A percentile compares a stretch with the other conserved stretches of the same genome.
Conservation (phyloP, 1,140 invertebrate genomes). For the Drosophila kikkawai region DNA sequence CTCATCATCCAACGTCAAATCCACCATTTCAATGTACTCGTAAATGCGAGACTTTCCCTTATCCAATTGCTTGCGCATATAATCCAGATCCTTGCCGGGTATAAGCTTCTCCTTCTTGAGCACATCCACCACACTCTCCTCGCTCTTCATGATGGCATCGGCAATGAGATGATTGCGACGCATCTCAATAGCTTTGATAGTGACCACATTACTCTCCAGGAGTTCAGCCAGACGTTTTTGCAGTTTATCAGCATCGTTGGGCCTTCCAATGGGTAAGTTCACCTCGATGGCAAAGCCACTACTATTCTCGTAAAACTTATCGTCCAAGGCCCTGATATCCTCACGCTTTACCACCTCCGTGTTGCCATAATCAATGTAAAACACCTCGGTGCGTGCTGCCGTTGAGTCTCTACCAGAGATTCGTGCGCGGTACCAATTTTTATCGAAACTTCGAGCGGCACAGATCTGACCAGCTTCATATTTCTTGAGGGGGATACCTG, state of each 20-base stretch:
- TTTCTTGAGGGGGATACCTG: constrained; percentile 57
- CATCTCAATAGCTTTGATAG: constrained; percentile 71
- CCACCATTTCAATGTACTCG: constrained; percentile 79
- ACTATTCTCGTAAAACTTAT: constrained; percentile 85
- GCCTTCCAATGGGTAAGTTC: constrained; percentile 73
- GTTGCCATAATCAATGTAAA: constrained; percentile 93
- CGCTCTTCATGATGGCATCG: constrained; percentile 52
- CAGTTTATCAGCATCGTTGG: constrained; percentile 54
- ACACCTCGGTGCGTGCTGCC: constrained; percentile 86
- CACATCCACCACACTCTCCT: constrained; percentile 56
- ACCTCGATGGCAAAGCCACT: constrained; percentile 86
- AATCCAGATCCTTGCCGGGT: constrained; percentile 65
- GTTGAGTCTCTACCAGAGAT: constrained; percentile 85
- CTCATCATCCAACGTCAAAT: constrained; percentile 75
- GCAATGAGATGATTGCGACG: constrained; percentile 80
- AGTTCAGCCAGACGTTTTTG: constrained; percentile 35
- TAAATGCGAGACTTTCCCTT: constrained; percentile 72
- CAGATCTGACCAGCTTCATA: constrained; percentile 86
- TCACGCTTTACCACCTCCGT: constrained; percentile 86
- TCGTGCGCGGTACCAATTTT: constrained; percentile 89
- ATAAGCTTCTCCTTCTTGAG: constrained; percentile 62
- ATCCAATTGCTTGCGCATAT: constrained; percentile 74
- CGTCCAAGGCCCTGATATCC: constrained; percentile 86
- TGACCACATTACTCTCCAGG: constrained; percentile 69
- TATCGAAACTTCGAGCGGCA: constrained; percentile 87